These are phyloP conservation scores for Stichopus horrens DNA, from an alignment of 53 echinoderm and acorn worm genomes.

Conservation along the genomic window DNA sequence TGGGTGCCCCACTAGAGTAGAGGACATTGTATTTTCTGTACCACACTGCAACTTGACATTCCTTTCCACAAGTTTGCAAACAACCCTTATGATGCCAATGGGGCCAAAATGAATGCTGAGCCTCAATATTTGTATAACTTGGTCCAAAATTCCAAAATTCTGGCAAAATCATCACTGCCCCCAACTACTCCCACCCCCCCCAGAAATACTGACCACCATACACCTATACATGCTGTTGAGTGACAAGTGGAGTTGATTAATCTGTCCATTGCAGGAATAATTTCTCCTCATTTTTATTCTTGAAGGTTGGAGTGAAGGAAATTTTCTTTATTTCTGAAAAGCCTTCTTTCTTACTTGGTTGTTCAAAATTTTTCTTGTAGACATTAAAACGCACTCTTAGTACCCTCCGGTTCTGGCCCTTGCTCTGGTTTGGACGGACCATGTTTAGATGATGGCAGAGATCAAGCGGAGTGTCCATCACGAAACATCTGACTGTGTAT, in stretches of 20 bases:
- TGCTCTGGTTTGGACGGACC: slow-evolving; percentile 70
- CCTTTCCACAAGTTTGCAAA: too few species aligned
- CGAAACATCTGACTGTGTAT: slow-evolving; percentile 74
- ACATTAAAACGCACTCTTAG: slow-evolving; percentile 76
- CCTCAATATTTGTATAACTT: too few species aligned
- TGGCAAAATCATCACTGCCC: too few species aligned
- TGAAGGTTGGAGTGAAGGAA: slow-evolving; percentile 68
- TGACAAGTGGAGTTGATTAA: neutral
- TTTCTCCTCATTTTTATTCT: slow-evolving; percentile 58
- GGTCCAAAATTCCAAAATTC: too few species aligned
- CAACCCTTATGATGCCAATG: too few species aligned
- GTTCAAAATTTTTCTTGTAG: slow-evolving; percentile 84
- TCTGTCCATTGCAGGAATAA: slow-evolving; percentile 82
- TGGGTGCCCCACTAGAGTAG: too few species aligned
- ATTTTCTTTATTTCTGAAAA: slow-evolving; percentile 67
- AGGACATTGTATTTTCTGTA: too few species aligned
- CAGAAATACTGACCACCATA: too few species aligned
- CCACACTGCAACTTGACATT: too few species aligned
- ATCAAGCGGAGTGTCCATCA: slow-evolving; percentile 72
- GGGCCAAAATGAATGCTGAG: too few species aligned
- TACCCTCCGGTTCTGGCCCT: slow-evolving; percentile 71
- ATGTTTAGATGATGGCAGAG: slow-evolving; percentile 86
- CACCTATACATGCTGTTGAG: too few species aligned
- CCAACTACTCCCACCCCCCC: too few species aligned
- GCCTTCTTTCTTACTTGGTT: slow-evolving; percentile 64